These are phyloP conservation scores for Drosophila kanapiae DNA, from an alignment of 1,140 invertebrate species.

Conservation along the genomic window DNA sequence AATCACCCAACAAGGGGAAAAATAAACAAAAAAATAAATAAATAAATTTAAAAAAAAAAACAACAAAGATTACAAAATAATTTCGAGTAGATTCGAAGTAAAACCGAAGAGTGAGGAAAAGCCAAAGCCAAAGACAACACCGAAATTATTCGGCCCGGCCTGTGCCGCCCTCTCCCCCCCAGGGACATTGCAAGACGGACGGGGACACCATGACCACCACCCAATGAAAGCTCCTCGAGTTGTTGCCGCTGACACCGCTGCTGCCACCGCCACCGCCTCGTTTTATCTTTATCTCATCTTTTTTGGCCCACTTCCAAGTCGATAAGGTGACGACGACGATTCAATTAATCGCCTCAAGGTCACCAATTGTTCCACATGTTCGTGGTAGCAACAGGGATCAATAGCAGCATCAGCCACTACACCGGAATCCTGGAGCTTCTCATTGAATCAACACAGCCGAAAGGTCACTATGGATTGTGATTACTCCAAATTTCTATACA, in stretches of 20 bases:
- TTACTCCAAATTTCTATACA: constrained; percentile 21
- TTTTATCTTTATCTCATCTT: constrained; percentile 14
- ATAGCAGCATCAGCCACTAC: neutral
- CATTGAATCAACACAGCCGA: neutral
- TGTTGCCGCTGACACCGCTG: neutral
- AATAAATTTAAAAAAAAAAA: neutral
- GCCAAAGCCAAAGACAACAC: neutral
- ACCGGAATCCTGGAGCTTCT: constrained; percentile 14
- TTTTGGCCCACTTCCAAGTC: constrained; percentile 13
- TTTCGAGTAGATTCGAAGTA: neutral
- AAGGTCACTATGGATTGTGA: constrained; percentile 21
- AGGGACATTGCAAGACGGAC: constrained; percentile 1
- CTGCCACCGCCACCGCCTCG: neutral
- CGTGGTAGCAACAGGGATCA: neutral
- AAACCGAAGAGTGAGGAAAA: neutral
- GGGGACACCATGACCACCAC: neutral
- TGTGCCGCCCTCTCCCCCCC: neutral
- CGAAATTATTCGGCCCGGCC: neutral
- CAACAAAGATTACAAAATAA: neutral
- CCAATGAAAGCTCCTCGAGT: constrained; percentile 17
- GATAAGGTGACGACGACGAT: constrained; percentile 11
- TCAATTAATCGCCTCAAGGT: constrained; percentile 17
- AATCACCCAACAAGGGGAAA: neutral
- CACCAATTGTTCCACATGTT: constrained; percentile 12
- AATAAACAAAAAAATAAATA: neutral